Percentiles rank a stretch among this genome's conserved stretches.
These are phyloP conservation scores for Dendrolimus pini DNA, from an alignment of 2,888 invertebrate species.

Conservation along the genomic window DNA sequence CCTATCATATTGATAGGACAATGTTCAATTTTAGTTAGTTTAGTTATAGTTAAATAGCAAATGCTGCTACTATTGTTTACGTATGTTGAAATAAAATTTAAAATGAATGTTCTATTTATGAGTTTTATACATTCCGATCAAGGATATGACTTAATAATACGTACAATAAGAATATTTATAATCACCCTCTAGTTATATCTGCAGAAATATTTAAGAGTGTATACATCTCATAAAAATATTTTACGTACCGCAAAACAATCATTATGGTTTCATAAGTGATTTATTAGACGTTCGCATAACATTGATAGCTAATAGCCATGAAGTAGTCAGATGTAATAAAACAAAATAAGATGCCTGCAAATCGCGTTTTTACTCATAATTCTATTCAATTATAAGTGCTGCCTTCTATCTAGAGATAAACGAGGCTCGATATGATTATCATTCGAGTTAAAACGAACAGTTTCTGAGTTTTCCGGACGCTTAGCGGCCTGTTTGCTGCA, in stretches of 20 bases:
- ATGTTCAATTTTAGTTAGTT: not conserved
- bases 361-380: not conserved
- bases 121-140: no score
- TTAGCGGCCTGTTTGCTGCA: slow-evolving; percentile 36
- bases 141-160: no score
- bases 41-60: no score
- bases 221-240: no score
- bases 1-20: not conserved
- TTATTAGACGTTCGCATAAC: slow-evolving; percentile 35
- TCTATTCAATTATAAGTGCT: not conserved
- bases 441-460: slow-evolving; percentile 23
- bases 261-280: slow-evolving; percentile 27
- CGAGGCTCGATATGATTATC: slow-evolving; percentile 11
- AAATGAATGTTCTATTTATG: no score
- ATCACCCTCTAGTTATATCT: no score
- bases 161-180: no score
- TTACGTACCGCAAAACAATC: not conserved
- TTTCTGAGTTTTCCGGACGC: slow-evolving; percentile 47
- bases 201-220: no score
- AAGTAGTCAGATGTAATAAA: slow-evolving; percentile 6
- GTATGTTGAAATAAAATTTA: no score
- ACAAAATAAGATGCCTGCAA: not conserved
- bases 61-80: no score
- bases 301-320: slow-evolving; percentile 28
- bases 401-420: slow-evolving; percentile 9